Conservation (phyloP, 2,797 vertebrate genomes). For the Eupleurogrammus muticus region DNA sequence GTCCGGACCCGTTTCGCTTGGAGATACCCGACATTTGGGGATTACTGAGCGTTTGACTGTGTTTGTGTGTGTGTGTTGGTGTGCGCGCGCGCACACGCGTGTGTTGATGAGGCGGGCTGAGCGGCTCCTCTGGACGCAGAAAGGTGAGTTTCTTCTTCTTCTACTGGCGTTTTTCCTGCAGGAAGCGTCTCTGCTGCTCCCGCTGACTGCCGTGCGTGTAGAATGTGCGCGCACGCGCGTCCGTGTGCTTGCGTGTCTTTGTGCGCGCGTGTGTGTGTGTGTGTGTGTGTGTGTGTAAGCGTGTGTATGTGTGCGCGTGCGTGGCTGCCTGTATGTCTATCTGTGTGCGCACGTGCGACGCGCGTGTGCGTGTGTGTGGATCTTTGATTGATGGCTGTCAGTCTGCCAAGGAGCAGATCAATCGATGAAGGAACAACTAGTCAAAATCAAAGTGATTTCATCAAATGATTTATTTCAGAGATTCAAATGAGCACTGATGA, state of each 20-base stretch:
- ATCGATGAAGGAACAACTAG: too few relatives aligned
- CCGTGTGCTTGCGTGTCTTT: background rate
- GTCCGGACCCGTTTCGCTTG: constrained; percentile 24
- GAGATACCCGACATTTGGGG: constrained; percentile 49
- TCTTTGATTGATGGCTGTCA: constrained; percentile 39
- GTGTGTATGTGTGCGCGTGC: background rate
- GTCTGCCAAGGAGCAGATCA: background rate
- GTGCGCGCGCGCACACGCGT: too few relatives aligned
- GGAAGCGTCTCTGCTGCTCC: background rate
- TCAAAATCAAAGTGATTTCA: too few relatives aligned
- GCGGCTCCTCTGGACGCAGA: constrained; percentile 1
- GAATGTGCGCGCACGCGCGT: background rate
- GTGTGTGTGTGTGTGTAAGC: background rate
- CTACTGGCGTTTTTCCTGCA: background rate
- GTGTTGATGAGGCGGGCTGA: constrained; percentile 4
- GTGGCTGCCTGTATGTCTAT: background rate
- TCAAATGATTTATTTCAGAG: too few relatives aligned
- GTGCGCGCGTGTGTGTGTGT: background rate
- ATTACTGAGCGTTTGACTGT: constrained; percentile 29
- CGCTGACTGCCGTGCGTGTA: background rate
- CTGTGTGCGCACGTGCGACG: background rate
- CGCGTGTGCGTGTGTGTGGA: background rate
- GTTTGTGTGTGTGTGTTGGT: too few relatives aligned
- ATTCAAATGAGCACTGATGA: too few relatives aligned
- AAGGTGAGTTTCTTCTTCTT: constrained; percentile 48